Percentiles rank a stretch among this genome's conserved stretches.
phyloP scores from a whole-genome alignment of 2,797 vertebrate species.

The Sarcoramphus papa region DNA sequence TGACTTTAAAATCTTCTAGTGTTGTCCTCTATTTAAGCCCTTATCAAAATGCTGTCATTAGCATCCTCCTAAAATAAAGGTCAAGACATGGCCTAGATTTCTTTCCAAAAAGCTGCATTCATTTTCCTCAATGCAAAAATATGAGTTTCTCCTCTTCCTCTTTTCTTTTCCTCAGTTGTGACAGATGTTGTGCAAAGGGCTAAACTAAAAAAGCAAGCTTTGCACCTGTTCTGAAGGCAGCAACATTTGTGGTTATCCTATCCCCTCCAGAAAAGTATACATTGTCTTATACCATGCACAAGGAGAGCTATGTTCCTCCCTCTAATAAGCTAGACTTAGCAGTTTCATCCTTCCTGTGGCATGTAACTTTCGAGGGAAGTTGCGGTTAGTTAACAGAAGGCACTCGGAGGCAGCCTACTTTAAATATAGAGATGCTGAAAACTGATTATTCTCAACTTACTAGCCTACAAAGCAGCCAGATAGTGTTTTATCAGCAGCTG shows the following conservation, averaged over 20 bases:
- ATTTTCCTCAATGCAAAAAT: not conserved
- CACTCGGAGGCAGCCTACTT: not conserved
- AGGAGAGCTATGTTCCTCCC: constrained; percentile 2
- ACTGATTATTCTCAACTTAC: not conserved
- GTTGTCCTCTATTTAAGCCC: not conserved
- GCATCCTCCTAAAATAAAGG: not conserved
- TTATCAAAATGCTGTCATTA: constrained; percentile 2
- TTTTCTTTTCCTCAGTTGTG: constrained; percentile 38
- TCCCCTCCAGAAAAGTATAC: not conserved
- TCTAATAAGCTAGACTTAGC: constrained; percentile 38
- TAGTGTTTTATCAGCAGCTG: not conserved
- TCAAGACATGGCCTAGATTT: not conserved
- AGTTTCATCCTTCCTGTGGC: constrained; percentile 58
- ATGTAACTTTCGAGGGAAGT: constrained; percentile 53
- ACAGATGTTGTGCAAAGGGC: constrained; percentile 42
- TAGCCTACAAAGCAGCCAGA: not conserved
- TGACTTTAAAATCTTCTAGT: not conserved
- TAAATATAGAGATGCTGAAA: constrained; percentile 57
- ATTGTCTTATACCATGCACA: not conserved
- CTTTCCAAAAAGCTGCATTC: not conserved
- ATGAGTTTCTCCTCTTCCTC: constrained; percentile 35
- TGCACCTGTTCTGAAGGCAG: constrained; percentile 47
- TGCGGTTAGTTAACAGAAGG: constrained; percentile 42
- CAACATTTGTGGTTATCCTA: constrained; percentile 25
- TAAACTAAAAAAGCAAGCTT: constrained; percentile 20